Percentiles rank a stretch among this genome's conserved stretches.
Evolutionary conservation across 2,113 vertebrate species (phyloP).

Genomic region (human (Homo sapiens)): DNA sequence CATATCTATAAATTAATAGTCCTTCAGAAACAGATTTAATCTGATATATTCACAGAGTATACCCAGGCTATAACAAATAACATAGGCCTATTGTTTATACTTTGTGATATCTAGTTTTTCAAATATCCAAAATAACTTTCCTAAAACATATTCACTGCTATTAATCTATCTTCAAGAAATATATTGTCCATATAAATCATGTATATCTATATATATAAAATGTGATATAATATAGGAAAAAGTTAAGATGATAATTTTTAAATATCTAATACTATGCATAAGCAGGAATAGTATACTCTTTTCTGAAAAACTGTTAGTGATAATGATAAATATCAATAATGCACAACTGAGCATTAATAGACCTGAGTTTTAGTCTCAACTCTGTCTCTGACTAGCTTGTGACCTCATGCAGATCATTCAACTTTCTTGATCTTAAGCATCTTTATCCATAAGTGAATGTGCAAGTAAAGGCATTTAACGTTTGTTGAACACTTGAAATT

Average conservation of each 20-base stretch:
- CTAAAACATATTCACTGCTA: neutral
- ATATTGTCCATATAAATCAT: neutral
- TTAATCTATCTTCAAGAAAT: neutral
- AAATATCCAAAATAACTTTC: neutral
- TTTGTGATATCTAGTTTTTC: neutral
- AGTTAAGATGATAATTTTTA: neutral
- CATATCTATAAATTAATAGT: neutral
- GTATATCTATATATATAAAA: neutral
- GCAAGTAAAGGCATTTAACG: neutral
- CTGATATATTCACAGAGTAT: neutral
- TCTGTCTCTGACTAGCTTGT: neutral
- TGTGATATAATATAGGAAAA: neutral
- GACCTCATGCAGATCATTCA: neutral
- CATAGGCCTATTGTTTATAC: neutral
- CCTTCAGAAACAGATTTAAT: neutral
- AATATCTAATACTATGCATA: neutral
- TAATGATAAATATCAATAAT: neutral
- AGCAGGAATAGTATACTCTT: neutral
- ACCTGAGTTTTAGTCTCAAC: neutral
- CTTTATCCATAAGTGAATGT: neutral
- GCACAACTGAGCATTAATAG: neutral
- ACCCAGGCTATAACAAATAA: neutral
- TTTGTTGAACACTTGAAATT: neutral
- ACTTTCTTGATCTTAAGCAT: neutral
- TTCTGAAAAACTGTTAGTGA: neutral